phyloP scores from a whole-genome alignment of 1,140 invertebrate species.

The Drosophila lowei region DNA sequence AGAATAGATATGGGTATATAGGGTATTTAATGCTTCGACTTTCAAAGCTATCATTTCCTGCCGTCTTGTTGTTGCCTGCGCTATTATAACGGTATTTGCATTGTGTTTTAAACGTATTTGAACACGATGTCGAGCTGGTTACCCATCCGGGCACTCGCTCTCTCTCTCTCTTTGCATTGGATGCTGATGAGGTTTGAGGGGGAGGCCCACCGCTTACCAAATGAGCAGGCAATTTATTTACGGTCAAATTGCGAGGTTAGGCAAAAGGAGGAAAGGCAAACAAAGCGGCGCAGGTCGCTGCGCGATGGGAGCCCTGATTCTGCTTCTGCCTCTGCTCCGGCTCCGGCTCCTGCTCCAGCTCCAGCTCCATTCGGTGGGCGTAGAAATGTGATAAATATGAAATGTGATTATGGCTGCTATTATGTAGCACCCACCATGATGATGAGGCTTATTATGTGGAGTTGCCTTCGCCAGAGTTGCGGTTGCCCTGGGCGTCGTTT shows the following conservation, averaged over 20 bases:
- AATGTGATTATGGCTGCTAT: conserved; percentile 81
- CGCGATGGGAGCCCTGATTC: conserved; percentile 17
- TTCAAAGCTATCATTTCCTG: not conserved
- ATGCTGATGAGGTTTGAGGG: conserved; percentile 7
- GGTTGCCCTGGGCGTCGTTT: conserved; percentile 75
- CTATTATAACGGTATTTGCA: conserved; percentile 82
- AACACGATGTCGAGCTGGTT: conserved; percentile 59
- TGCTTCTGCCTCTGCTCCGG: no score
- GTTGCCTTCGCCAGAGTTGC: conserved; percentile 54
- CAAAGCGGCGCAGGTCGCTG: conserved; percentile 55
- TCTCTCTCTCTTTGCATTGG: not conserved
- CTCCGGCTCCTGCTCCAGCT: not conserved
- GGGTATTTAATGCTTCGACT: no score
- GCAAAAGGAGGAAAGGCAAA: conserved; percentile 52
- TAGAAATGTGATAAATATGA: conserved; percentile 83
- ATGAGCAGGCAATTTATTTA: conserved; percentile 82
- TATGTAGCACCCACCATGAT: conserved; percentile 59
- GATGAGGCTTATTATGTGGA: conserved; percentile 77
- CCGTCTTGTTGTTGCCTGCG: conserved; percentile 48
- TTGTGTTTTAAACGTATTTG: conserved; percentile 79
- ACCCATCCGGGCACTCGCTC: not conserved
- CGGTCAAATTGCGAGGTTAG: conserved; percentile 81
- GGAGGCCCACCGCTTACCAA: conserved; percentile 56
- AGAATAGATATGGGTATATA: no score
- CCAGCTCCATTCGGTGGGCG: conserved; percentile 57